Evolutionary conservation across 2,888 invertebrate genomes (phyloP).

Genomic region (Encarsia formosa): DNA sequence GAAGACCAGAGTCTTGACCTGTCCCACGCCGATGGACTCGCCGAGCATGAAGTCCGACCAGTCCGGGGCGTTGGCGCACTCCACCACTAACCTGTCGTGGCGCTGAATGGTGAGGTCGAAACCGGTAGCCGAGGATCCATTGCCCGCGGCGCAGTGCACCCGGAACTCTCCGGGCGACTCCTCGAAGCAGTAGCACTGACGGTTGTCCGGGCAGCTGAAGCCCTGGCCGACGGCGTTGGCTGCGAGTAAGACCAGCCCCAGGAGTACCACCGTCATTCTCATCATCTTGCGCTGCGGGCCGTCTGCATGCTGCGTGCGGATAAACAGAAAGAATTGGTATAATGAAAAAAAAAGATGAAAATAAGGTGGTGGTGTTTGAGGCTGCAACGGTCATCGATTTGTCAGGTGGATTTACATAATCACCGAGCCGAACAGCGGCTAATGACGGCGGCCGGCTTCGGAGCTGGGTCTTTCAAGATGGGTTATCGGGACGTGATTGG

Average conservation of each 20-base stretch:
- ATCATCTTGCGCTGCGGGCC: no score
- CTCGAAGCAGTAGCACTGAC: slow-evolving; percentile 23
- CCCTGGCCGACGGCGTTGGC: not conserved
- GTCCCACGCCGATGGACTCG: slow-evolving; percentile 11
- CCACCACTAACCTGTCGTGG: slow-evolving; percentile 15
- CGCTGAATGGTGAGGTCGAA: slow-evolving; percentile 18
- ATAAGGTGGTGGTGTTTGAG: no score
- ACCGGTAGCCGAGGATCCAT: not conserved
- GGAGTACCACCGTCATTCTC: not conserved
- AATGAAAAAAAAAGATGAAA: no score
- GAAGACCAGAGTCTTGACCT: slow-evolving; percentile 10
- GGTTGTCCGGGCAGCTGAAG: slow-evolving; percentile 21
- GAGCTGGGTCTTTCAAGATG: no score
- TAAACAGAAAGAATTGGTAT: no score
- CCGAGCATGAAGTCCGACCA: slow-evolving; percentile 23
- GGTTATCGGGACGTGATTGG: no score
- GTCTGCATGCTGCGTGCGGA: not conserved
- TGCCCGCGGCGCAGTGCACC: slow-evolving; percentile 18
- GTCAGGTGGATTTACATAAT: no score
- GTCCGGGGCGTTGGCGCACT: slow-evolving; percentile 16
- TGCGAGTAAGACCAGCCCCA: not conserved
- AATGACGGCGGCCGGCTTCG: no score
- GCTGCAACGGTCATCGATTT: no score
- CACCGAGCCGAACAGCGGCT: no score
- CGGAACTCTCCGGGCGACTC: slow-evolving; percentile 14